These are phyloP conservation scores for Ctenochaetus hawaiiensis DNA, from an alignment of 2,797 vertebrate species.

Conservation along the genomic window DNA sequence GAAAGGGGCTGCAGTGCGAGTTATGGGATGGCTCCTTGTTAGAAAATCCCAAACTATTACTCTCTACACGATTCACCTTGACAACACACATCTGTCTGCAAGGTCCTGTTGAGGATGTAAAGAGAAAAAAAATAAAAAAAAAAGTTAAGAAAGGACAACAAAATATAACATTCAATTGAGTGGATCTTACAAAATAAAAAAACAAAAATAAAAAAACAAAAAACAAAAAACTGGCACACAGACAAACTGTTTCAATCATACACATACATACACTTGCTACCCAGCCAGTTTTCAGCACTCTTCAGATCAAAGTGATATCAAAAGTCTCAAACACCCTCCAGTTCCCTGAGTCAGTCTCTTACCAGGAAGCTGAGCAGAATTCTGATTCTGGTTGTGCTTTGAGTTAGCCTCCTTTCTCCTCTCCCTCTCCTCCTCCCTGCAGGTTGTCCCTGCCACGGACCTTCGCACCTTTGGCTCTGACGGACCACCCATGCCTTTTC, in stretches of 20 bases:
- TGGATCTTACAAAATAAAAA: not conserved
- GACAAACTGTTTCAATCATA: not conserved
- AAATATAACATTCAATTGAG: conserved; percentile 5
- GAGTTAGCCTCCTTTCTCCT: conserved; percentile 76
- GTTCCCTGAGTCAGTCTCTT: conserved; percentile 72
- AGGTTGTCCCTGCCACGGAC: conserved; percentile 66
- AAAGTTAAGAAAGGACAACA: not conserved
- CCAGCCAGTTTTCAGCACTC: not conserved
- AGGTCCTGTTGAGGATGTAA: conserved; percentile 69
- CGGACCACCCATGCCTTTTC: conserved; percentile 67
- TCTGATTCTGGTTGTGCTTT: conserved; percentile 79
- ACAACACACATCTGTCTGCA: conserved; percentile 87
- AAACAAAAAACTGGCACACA: not conserved
- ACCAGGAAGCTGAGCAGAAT: conserved; percentile 85
- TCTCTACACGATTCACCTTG: conserved; percentile 85
- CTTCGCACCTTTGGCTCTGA: conserved; percentile 83
- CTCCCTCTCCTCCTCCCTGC: conserved; percentile 64
- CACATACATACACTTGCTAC: not conserved
- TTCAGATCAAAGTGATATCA: conserved; percentile 20
- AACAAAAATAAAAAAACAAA: not conserved
- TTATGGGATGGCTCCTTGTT: conserved; percentile 48
- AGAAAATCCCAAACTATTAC: conserved; percentile 70
- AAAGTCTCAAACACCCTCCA: conserved; percentile 12
- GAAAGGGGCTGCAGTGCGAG: conserved; percentile 27
- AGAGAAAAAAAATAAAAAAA: conserved; percentile 11